phyloP scores from a whole-genome alignment of 2,888 invertebrate genomes.

The Lamellibrachia satsuma region DNA sequence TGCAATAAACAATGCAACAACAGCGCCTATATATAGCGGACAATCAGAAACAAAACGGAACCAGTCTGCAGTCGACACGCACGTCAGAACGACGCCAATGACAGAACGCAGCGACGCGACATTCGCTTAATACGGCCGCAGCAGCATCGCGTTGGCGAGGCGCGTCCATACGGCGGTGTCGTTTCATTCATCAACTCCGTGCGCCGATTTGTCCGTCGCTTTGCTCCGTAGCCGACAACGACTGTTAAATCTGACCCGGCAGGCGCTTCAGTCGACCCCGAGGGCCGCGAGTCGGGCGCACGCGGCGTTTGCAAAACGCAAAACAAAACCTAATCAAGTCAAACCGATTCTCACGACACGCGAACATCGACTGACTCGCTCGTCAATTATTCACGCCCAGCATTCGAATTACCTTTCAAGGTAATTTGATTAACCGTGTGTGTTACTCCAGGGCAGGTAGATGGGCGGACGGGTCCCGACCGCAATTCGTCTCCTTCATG shows the following conservation, averaged over 20 bases:
- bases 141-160: background rate
- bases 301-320: background rate
- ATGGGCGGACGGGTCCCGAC: background rate
- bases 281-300: background rate
- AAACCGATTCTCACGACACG: background rate
- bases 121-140: background rate
- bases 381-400: background rate
- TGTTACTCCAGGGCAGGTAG: background rate
- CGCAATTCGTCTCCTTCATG: background rate
- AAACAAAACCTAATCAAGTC: background rate
- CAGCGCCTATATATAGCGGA: background rate
- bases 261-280: background rate
- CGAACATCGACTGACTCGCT: background rate
- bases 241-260: background rate
- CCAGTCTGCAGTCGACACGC: background rate
- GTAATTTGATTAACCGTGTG: conserved; percentile 17
- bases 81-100: background rate
- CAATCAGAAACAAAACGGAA: background rate
- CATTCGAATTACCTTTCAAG: background rate
- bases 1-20: background rate
- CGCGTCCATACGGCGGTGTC: background rate
- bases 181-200: background rate
- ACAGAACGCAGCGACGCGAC: background rate
- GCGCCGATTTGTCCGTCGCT: background rate
- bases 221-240: background rate